Percentiles rank a stretch among this genome's conserved stretches.
phyloP scores from a whole-genome alignment of 2,888 invertebrate species.

The Bombylius discolor region DNA sequence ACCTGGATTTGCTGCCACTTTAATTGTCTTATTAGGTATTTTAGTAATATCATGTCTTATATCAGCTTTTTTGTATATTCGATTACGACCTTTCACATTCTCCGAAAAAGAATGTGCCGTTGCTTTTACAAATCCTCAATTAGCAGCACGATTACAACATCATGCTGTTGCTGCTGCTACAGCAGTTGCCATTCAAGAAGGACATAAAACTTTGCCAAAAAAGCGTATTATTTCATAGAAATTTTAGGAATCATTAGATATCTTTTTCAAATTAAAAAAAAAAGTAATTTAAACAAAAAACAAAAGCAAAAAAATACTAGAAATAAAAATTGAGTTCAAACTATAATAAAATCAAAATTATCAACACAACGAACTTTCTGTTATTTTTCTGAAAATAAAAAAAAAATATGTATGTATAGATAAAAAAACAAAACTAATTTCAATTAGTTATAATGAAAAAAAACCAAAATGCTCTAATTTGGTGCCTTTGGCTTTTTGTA shows the following conservation, averaged over 20 bases:
- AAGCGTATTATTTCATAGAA: slow-evolving; percentile 19
- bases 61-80: slow-evolving; percentile 73
- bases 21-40: slow-evolving; percentile 69
- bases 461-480: no score
- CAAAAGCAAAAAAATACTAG: not conserved
- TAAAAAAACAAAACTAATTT: no score
- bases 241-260: no score
- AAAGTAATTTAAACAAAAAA: not conserved
- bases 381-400: no score
- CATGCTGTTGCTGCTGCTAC: slow-evolving; percentile 12
- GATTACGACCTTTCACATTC: slow-evolving; percentile 56
- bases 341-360: no score
- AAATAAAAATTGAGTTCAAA: no score
- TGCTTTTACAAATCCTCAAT: slow-evolving; percentile 33
- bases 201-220: slow-evolving; percentile 30
- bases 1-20: slow-evolving; percentile 79
- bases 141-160: slow-evolving; percentile 27
- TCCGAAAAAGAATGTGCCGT: slow-evolving; percentile 34
- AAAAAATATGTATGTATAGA: no score
- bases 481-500: no score
- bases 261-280: not conserved
- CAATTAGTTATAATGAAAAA: no score
- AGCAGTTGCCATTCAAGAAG: slow-evolving; percentile 2
- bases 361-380: no score
- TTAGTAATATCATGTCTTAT: slow-evolving; percentile 72